phyloP scores from a whole-genome alignment of 2,797 vertebrate species.

The Apogon hyalosoma region DNA sequence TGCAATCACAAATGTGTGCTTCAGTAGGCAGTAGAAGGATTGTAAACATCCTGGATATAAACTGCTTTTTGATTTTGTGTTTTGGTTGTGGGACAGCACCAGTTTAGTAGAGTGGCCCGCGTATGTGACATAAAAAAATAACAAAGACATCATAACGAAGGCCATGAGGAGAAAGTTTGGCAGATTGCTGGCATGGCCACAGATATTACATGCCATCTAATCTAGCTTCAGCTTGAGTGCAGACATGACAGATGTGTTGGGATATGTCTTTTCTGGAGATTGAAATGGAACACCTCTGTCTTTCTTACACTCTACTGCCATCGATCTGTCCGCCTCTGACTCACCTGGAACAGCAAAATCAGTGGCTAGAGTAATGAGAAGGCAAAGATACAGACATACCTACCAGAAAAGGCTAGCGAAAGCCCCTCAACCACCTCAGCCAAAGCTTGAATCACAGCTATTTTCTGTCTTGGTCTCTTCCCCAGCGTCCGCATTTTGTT shows the following conservation, averaged over 20 bases:
- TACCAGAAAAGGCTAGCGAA: conserved; percentile 9
- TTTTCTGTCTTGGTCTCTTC: conserved; percentile 12
- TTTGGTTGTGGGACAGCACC: no score
- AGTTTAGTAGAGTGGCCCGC: no score
- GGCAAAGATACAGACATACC: conserved; percentile 22
- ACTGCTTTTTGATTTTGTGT: no score
- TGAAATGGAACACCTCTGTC: conserved; percentile 58
- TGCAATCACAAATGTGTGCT: no score
- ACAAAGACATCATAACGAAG: conserved; percentile 35
- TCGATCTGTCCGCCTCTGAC: conserved; percentile 42
- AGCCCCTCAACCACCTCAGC: conserved; percentile 13
- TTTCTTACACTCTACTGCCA: conserved; percentile 42
- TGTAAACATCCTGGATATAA: no score
- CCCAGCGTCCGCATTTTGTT: conserved; percentile 17
- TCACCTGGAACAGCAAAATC: conserved; percentile 42
- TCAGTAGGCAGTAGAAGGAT: no score
- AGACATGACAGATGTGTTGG: conserved; percentile 57
- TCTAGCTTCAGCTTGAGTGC: conserved; percentile 50
- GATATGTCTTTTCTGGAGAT: conserved; percentile 51
- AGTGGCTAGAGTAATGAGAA: conserved; percentile 46
- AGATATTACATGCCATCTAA: conserved; percentile 59
- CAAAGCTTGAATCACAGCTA: conserved; percentile 20
- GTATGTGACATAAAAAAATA: conserved; percentile 22
- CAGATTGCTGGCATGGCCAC: conserved; percentile 34
- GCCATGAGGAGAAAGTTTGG: conserved; percentile 27